Percentiles rank a stretch among this genome's conserved stretches.
Evolutionary conservation across 2,888 invertebrate species (phyloP).

Genomic region (Phoenoteleia sp.): DNA sequence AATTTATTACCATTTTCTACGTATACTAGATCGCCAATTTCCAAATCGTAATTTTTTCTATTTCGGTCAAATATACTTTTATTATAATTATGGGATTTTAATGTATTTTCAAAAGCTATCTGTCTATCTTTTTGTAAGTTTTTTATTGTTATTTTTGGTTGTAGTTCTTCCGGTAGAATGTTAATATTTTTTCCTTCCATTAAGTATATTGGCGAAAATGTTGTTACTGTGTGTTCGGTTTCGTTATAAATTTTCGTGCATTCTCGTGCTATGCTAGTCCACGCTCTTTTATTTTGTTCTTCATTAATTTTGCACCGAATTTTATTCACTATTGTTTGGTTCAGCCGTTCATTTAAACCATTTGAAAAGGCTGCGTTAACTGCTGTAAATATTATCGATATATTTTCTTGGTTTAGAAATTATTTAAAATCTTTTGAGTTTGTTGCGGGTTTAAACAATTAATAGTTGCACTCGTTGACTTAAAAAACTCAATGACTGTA

Average conservation of each 20-base stretch:
- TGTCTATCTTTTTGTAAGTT: constrained; percentile 3
- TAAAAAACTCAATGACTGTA: no score
- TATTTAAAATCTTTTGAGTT: constrained; percentile 38
- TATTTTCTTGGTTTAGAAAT: constrained; percentile 10
- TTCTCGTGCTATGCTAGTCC: constrained; percentile 29
- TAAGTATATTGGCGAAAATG: constrained; percentile 19
- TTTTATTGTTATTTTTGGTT: not conserved
- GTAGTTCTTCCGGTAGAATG: constrained; percentile 23
- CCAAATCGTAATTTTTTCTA: constrained; percentile 1
- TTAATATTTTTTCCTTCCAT: not conserved
- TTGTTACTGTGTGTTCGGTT: constrained; percentile 15
- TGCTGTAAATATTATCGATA: constrained; percentile 14
- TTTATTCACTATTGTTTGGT: constrained; percentile 34
- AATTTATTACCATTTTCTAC: constrained; percentile 18
- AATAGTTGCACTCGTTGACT: no score
- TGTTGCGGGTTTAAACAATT: no score
- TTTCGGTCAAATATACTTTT: constrained; percentile 10
- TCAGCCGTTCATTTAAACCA: constrained; percentile 35
- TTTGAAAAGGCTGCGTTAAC: constrained; percentile 27
- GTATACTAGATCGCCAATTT: constrained; percentile 11
- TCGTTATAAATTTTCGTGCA: constrained; percentile 25
- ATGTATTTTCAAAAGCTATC: not conserved
- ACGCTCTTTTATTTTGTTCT: not conserved
- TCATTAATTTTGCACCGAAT: constrained; percentile 28
- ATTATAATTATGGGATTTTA: constrained; percentile 18